Percentiles rank a stretch among this genome's conserved stretches.
Evolutionary conservation across 2,113 vertebrate species (phyloP).

Genomic region (Nibea coibor): DNA sequence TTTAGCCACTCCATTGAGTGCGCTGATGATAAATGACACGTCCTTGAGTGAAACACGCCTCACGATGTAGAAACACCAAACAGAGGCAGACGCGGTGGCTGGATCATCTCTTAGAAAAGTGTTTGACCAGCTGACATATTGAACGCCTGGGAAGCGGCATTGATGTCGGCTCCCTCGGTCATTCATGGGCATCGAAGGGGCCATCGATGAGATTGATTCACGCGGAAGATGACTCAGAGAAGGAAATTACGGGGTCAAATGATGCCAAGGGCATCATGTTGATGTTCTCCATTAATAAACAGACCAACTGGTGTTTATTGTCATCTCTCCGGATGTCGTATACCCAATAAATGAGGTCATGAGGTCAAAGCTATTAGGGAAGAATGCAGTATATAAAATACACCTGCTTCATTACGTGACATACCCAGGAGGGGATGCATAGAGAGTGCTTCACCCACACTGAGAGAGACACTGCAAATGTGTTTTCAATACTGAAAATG

Average conservation of each 20-base stretch:
- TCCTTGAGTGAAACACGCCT: not conserved
- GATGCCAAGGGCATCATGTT: slow-evolving; percentile 26
- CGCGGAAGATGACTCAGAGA: not conserved
- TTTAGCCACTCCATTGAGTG: not conserved
- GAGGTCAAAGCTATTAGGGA: slow-evolving; percentile 4
- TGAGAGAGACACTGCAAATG: not conserved
- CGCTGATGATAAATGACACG: not conserved
- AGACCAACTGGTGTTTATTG: not conserved
- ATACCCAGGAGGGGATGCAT: not conserved
- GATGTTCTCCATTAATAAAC: slow-evolving; percentile 15
- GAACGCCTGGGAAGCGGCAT: slow-evolving; percentile 27
- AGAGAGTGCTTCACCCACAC: too few relatives aligned
- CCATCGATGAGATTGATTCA: slow-evolving; percentile 54
- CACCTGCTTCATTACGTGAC: slow-evolving; percentile 1
- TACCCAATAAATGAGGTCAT: slow-evolving; percentile 24
- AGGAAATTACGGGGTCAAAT: slow-evolving; percentile 49
- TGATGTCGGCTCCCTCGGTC: slow-evolving; percentile 9
- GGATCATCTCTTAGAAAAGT: slow-evolving; percentile 19
- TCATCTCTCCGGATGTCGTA: not conserved
- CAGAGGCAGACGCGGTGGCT: not conserved
- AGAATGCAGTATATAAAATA: not conserved
- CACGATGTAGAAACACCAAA: not conserved
- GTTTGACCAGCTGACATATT: slow-evolving; percentile 46
- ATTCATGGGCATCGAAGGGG: not conserved
- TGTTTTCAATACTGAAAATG: not conserved